Evolutionary conservation across 1,140 invertebrate genomes (phyloP), one percentile per base, ranked within the genome.

Genomic region (Campoletis sonorensis): DNA sequence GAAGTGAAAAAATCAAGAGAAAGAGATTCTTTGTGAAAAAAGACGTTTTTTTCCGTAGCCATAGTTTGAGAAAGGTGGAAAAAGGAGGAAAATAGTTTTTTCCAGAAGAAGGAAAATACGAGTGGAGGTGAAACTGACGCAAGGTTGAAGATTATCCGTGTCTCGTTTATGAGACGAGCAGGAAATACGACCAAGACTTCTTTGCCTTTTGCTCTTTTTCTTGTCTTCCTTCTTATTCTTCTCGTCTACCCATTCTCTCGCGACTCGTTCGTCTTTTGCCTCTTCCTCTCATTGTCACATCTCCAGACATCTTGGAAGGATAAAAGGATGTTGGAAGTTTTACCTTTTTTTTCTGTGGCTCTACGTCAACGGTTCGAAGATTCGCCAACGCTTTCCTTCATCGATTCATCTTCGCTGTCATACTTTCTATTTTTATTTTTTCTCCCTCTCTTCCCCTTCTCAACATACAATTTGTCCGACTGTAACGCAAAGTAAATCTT

Each of bases 401-500:
- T 64, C 61, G 61, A 64, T 64, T 26, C 61, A 64, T 64, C 61
- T 64, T 64, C 11, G n/a, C 61, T 23, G n/a, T 23, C 1, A 64
- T 26, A 26, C 61, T 64, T 26, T 26, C 11, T 13, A 27, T 15
- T 64, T 26, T 64, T 27, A 5, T 2, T 23, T 23, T 61, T n/a
- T 61, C 15, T 61, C n/a, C n/a, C 21, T 23, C 58, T 61, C n/a
- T 61, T 23, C 27, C 23, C 27, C 61, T 58, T n/a, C 5, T 10
- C 61, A 64, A 54, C 18, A 11, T 7, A 64, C 61, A 27, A 64
- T 64, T 64, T 64, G 61, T 26, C 61, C 27, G 61, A n/a, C 23
- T 11, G 61, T 64, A 64, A 13, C 23, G 23, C 61, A 64, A 27
- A 64, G 61, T 64, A 64, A 64, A 64, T 64, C 61, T 64, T 64